Percentiles rank a stretch among this genome's conserved stretches.
Conservation (phyloP, 1,140 invertebrate species). For the Whitmania pigra region DNA sequence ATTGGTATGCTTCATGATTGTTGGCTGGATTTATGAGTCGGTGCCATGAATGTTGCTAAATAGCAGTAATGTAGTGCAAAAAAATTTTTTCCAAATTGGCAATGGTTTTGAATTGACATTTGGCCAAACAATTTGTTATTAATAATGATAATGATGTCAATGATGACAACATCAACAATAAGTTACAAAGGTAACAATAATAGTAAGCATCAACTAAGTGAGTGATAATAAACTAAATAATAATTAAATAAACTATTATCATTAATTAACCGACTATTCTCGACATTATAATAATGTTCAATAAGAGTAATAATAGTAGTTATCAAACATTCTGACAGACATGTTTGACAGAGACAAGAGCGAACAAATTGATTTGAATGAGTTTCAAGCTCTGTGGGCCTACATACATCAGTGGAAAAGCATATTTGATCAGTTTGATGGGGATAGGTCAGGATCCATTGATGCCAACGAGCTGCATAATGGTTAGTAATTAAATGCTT, state of each 20-base stretch:
- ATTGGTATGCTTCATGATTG: too few species aligned
- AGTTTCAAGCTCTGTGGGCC: constrained; percentile 72
- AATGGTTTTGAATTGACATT: not conserved
- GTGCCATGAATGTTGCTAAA: not conserved
- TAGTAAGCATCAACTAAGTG: not conserved
- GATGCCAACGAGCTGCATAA: constrained; percentile 61
- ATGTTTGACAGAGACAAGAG: constrained; percentile 76
- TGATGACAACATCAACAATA: not conserved
- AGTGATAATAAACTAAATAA: not conserved
- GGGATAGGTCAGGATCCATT: constrained; percentile 66
- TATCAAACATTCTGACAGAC: constrained; percentile 37
- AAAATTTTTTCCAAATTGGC: not conserved
- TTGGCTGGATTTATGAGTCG: not conserved
- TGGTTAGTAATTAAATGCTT: constrained; percentile 42
- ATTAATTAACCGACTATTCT: not conserved
- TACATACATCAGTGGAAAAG: constrained; percentile 72
- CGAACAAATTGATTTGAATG: constrained; percentile 69
- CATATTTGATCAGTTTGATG: constrained; percentile 68
- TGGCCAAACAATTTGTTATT: not conserved
- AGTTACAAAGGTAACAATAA: constrained; percentile 3
- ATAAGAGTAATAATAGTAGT: too few species aligned
- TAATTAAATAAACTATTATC: not conserved
- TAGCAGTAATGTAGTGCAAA: not conserved
- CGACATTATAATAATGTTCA: not conserved
- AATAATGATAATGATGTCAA: not conserved